phyloP scores from a whole-genome alignment of 2,888 invertebrate species.

The Eupithecia centaureata region DNA sequence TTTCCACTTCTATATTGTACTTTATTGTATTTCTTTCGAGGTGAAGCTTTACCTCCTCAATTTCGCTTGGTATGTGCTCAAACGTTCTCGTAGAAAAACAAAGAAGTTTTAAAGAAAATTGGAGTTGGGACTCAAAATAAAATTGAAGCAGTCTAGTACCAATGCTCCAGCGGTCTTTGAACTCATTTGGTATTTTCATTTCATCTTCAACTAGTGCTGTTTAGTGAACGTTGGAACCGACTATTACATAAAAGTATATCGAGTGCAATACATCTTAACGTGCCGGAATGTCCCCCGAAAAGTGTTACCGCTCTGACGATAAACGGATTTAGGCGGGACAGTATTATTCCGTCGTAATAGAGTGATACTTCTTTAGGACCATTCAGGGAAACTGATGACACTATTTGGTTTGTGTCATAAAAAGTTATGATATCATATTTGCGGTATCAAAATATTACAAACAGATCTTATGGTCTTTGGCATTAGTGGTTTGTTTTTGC shows the following conservation, averaged over 20 bases:
- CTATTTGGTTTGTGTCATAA: constrained; percentile 78
- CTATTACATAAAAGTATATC: constrained; percentile 53
- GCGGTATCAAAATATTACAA: constrained; percentile 72
- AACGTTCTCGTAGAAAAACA: constrained; percentile 21
- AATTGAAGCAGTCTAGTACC: constrained; percentile 31
- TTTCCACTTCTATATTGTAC: constrained; percentile 13
- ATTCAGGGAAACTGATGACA: constrained; percentile 73
- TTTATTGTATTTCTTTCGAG: constrained; percentile 18
- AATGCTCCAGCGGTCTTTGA: constrained; percentile 30
- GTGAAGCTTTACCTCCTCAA: constrained; percentile 17
- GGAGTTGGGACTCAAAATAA: constrained; percentile 26
- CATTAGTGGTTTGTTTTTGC: constrained; percentile 52
- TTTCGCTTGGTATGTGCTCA: constrained; percentile 16
- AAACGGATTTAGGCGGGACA: constrained; percentile 75
- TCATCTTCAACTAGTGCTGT: constrained; percentile 16
- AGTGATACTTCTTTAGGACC: constrained; percentile 74
- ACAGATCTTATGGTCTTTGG: constrained; percentile 59
- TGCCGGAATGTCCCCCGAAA: constrained; percentile 56
- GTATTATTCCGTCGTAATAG: constrained; percentile 72
- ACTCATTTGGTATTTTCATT: constrained; percentile 24
- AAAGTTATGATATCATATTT: constrained; percentile 77
- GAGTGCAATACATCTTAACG: constrained; percentile 69
- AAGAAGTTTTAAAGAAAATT: constrained; percentile 28
- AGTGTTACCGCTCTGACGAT: constrained; percentile 70
- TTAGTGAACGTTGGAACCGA: constrained; percentile 12